phyloP scores from a whole-genome alignment of 2,888 invertebrate genomes.

The Sphecodes monilicornis region DNA sequence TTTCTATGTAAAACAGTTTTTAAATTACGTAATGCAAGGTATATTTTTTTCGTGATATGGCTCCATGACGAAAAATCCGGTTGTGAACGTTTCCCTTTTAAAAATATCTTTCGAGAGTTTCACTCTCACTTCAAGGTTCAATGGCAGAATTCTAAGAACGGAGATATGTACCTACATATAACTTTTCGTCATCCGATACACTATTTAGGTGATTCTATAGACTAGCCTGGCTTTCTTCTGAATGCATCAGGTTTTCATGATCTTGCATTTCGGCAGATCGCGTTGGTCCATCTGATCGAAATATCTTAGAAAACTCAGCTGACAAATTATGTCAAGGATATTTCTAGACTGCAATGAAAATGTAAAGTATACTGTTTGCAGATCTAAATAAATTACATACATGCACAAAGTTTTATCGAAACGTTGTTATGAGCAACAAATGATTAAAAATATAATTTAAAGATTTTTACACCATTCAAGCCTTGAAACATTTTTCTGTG shows the following conservation, averaged over 20 bases:
- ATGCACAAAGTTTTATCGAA: too few relatives aligned
- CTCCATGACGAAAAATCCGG: neutral
- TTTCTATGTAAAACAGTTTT: too few relatives aligned
- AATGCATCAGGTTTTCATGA: neutral
- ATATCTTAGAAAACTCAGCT: neutral
- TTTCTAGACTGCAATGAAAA: too few relatives aligned
- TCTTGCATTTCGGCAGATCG: slow-evolving; percentile 20
- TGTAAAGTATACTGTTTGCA: too few relatives aligned
- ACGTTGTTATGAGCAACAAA: too few relatives aligned
- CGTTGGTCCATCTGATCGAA: neutral
- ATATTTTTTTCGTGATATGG: neutral
- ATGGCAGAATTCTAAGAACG: neutral
- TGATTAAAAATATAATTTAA: too few relatives aligned
- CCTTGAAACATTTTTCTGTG: too few relatives aligned
- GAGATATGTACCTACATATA: neutral
- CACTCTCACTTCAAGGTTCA: slow-evolving; percentile 42
- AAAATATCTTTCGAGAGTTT: slow-evolving; percentile 29
- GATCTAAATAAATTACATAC: too few relatives aligned
- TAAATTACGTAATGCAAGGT: neutral
- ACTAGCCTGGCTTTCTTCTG: neutral
- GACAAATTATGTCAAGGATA: neutral
- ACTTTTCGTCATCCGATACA: neutral
- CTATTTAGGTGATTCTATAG: neutral
- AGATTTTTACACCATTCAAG: too few relatives aligned
- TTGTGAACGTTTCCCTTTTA: neutral